A percentile compares a stretch with the other conserved stretches of the same genome.
These are phyloP conservation scores for Drosophila anomalata DNA, from an alignment of 2,888 invertebrate genomes.

Conservation along the genomic window DNA sequence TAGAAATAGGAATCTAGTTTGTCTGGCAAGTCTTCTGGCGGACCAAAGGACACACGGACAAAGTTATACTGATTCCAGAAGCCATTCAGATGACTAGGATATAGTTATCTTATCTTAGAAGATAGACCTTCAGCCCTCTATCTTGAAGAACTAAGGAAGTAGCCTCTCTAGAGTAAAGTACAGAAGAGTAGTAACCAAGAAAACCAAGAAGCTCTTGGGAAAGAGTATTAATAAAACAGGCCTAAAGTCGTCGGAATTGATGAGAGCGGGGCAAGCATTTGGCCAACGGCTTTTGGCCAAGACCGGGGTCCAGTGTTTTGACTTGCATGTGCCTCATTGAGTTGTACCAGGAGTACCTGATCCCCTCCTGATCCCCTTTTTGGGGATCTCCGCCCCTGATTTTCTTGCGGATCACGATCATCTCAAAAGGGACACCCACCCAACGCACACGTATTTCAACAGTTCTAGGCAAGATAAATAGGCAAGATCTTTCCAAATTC, in stretches of 20 bases:
- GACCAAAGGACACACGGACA: no score
- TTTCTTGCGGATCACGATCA: constrained; percentile 18
- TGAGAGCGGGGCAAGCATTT: constrained; percentile 50
- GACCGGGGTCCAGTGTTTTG: constrained; percentile 38
- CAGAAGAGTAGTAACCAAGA: no score
- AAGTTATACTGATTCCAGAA: no score
- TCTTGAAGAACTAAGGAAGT: no score
- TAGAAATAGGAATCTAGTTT: no score
- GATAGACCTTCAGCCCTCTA: no score
- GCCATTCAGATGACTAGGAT: no score
- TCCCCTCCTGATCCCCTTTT: neutral
- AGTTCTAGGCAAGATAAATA: constrained; percentile 2
- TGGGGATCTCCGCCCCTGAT: neutral
- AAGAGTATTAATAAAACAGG: constrained; percentile 10
- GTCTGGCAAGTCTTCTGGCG: no score
- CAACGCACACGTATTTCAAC: constrained; percentile 28
- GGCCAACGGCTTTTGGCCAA: constrained; percentile 43
- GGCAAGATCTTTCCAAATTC: neutral
- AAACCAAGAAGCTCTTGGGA: neutral
- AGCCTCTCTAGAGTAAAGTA: no score
- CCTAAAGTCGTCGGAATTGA: constrained; percentile 30
- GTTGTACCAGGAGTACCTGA: constrained; percentile 47
- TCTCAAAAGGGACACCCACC: constrained; percentile 39
- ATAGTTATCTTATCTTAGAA: no score
- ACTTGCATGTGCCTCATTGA: constrained; percentile 68